A percentile compares a stretch with the other conserved stretches of the same genome.
Evolutionary conservation across 2,113 vertebrate species (phyloP).

Genomic region (Oryzias woworae): DNA sequence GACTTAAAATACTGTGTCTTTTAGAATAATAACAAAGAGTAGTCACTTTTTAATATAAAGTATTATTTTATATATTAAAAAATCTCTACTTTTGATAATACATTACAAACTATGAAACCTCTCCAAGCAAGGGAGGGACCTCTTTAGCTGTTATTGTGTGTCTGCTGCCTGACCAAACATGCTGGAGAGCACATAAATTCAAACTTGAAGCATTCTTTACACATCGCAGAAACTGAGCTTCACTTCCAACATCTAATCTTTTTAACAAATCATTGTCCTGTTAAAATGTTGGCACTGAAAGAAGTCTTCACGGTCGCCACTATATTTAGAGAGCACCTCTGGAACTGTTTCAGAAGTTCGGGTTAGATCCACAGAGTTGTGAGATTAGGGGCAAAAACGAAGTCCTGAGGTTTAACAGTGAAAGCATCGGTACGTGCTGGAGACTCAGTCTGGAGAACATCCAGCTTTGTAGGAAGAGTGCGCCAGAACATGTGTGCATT

Average conservation of each 20-base stretch:
- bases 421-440: conserved; percentile 1
- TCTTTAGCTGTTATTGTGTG: conserved; percentile 55
- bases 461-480: background rate
- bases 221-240: conserved; percentile 44
- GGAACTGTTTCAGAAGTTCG: conserved; percentile 37
- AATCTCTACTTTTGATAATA: conserved; percentile 64
- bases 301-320: conserved; percentile 4
- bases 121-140: conserved; percentile 44
- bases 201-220: conserved; percentile 36
- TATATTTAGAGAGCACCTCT: conserved; percentile 24
- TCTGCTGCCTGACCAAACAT: conserved; percentile 63
- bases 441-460: conserved; percentile 4
- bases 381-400: conserved; percentile 14
- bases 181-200: conserved; percentile 55
- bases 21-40: no score
- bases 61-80: no score
- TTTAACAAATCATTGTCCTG: conserved; percentile 43
- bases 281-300: conserved; percentile 26
- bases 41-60: no score
- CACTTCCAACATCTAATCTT: conserved; percentile 40
- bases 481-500: background rate
- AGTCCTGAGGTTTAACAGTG: conserved; percentile 10
- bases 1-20: no score
- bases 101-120: conserved; percentile 53
- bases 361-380: conserved; percentile 37